Evolutionary conservation across 1,140 invertebrate genomes (phyloP).

Genomic region (Telenomus remus): DNA sequence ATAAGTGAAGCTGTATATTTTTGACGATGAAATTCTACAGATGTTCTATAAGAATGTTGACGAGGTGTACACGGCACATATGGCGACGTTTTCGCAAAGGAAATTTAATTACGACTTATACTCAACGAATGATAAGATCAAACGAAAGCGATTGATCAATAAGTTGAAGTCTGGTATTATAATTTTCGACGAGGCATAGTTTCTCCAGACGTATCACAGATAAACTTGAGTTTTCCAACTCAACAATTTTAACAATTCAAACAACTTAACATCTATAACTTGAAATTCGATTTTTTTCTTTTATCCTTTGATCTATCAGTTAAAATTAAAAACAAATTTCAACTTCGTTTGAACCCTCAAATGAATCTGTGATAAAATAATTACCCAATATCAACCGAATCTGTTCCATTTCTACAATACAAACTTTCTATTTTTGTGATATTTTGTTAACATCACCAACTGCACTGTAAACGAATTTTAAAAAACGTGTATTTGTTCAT

Average conservation of each 20-base stretch:
- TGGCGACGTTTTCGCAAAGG: too few relatives aligned
- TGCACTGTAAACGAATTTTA: too few relatives aligned
- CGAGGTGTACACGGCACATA: too few relatives aligned
- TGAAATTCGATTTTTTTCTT: not conserved
- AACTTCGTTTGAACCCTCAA: not conserved
- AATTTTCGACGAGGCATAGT: not conserved
- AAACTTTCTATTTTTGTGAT: too few relatives aligned
- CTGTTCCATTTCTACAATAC: not conserved
- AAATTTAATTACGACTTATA: slow-evolving; percentile 26
- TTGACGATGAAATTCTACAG: too few relatives aligned
- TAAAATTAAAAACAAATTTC: not conserved
- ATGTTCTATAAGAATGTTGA: too few relatives aligned
- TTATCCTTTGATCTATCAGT: not conserved
- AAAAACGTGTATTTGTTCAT: too few relatives aligned
- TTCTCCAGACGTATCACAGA: slow-evolving; percentile 28
- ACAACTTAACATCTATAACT: too few relatives aligned
- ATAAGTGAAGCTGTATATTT: too few relatives aligned
- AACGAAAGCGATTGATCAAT: slow-evolving; percentile 28
- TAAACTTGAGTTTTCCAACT: slow-evolving; percentile 10
- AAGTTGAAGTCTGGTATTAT: slow-evolving; percentile 12
- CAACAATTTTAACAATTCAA: too few relatives aligned
- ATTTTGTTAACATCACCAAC: too few relatives aligned
- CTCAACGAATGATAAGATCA: slow-evolving; percentile 24
- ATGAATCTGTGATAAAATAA: slow-evolving; percentile 24
- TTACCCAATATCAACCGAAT: not conserved